Evolutionary conservation across 2,113 vertebrate species (phyloP).

Genomic region (Perca schrenkii): DNA sequence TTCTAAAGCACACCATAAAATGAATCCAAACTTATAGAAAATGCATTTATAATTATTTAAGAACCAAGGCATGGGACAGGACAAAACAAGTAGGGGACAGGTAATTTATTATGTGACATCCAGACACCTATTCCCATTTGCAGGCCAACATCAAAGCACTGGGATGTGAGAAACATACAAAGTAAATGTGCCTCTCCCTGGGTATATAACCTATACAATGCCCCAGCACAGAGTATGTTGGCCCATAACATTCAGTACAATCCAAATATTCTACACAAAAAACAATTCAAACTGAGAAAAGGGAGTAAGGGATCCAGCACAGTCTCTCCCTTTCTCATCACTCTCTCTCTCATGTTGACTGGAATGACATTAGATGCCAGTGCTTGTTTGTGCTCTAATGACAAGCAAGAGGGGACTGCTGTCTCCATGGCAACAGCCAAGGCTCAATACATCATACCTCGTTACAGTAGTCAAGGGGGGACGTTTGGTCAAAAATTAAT

Average conservation of each 20-base stretch:
- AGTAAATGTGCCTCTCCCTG: conserved; percentile 50
- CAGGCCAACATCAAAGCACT: conserved; percentile 69
- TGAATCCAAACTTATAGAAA: conserved; percentile 16
- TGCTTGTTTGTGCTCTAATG: conserved; percentile 89
- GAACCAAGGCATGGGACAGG: conserved; percentile 20
- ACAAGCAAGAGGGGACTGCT: conserved; percentile 89
- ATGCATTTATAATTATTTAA: conserved; percentile 45
- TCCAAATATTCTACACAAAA: conserved; percentile 60
- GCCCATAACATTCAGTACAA: conserved; percentile 41
- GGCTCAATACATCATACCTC: conserved; percentile 91
- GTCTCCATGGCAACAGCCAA: conserved; percentile 91
- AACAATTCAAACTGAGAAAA: conserved; percentile 58
- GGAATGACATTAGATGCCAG: conserved; percentile 90
- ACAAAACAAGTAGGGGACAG: conserved; percentile 45
- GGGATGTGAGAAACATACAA: conserved; percentile 60
- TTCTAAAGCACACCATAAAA: conserved; percentile 16
- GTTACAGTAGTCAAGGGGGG: conserved; percentile 88
- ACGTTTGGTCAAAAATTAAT: conserved; percentile 88
- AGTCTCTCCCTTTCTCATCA: conserved; percentile 68
- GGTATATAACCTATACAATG: conserved; percentile 56
- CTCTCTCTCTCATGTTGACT: conserved; percentile 85
- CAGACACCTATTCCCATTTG: conserved; percentile 66
- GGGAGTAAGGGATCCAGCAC: conserved; percentile 45
- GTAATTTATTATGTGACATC: conserved; percentile 72
- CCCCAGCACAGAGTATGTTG: conserved; percentile 38